phyloP scores from a whole-genome alignment of 2,113 vertebrate species.

The Apeltes quadracus region DNA sequence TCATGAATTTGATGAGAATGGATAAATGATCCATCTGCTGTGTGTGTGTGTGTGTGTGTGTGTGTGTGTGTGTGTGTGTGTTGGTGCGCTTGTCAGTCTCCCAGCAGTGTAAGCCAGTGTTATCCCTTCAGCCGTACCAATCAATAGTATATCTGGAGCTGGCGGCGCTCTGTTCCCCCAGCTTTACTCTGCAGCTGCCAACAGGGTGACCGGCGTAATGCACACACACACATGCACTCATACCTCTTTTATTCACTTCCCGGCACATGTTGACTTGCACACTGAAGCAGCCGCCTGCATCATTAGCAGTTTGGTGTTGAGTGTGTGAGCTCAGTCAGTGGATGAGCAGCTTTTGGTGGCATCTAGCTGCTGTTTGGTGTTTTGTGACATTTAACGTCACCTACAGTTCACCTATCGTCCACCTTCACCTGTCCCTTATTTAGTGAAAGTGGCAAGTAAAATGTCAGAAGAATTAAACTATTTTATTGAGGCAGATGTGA shows the following conservation, averaged over 20 bases:
- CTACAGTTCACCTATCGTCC: constrained; percentile 13
- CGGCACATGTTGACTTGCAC: constrained; percentile 39
- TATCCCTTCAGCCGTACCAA: constrained; percentile 76
- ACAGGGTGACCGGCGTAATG: constrained; percentile 70
- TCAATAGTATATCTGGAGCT: constrained; percentile 75
- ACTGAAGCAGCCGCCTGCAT: constrained; percentile 50
- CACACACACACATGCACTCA: constrained; percentile 31
- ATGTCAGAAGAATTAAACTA: background rate
- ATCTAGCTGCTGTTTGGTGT: constrained; percentile 37
- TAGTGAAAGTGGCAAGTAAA: background rate
- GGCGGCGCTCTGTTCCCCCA: constrained; percentile 59
- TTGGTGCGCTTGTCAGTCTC: constrained; percentile 58
- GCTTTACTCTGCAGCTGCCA: constrained; percentile 68
- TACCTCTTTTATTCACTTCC: constrained; percentile 57
- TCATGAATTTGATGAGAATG: constrained; percentile 75
- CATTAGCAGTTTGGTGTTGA: constrained; percentile 50
- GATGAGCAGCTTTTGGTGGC: constrained; percentile 41
- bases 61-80: constrained; percentile 20
- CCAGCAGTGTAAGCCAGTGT: constrained; percentile 74
- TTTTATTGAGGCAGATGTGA: background rate
- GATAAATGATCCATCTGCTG: constrained; percentile 80
- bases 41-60: constrained; percentile 36
- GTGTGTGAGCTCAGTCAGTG: constrained; percentile 42
- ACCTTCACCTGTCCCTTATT: background rate
- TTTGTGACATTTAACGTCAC: constrained; percentile 19